Conservation (phyloP, 2,113 vertebrate genomes). For the Chaetorhynchus papuensis region DNA sequence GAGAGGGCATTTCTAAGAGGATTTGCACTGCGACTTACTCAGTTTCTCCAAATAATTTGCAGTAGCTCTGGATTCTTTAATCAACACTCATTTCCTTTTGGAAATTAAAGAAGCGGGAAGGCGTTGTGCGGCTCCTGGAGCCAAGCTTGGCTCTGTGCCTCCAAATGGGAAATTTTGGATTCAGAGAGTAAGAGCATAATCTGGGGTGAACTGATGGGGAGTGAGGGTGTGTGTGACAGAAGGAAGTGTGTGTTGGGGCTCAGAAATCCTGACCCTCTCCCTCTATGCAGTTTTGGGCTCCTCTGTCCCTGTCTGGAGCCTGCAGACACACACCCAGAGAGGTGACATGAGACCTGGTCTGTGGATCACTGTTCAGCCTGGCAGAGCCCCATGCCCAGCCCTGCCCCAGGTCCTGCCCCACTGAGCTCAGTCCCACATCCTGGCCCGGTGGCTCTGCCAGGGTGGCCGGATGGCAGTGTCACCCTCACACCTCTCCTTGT, state of each 20-base stretch:
- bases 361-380: neutral
- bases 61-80: conserved; percentile 24
- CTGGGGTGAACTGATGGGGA: neutral
- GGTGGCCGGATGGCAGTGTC: fast-evolving
- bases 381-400: neutral
- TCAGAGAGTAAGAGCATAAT: neutral
- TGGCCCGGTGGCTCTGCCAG: neutral
- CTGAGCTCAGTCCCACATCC: neutral
- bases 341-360: fast-evolving
- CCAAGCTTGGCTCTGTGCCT: neutral
- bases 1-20: conserved; percentile 44
- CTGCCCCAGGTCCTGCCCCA: neutral
- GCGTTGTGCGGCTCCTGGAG: neutral
- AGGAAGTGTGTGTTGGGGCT: neutral
- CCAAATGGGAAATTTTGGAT: neutral
- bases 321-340: fast-evolving
- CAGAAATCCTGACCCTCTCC: neutral
- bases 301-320: neutral
- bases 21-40: conserved; percentile 27
- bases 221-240: neutral
- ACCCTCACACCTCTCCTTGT: neutral
- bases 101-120: neutral
- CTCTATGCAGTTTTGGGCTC: neutral
- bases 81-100: conserved; percentile 43
- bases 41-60: conserved; percentile 44